Percentiles rank a stretch among this genome's conserved stretches.
Conservation (phyloP, 2,888 invertebrate genomes). For the Leptopterna dolabrata region DNA sequence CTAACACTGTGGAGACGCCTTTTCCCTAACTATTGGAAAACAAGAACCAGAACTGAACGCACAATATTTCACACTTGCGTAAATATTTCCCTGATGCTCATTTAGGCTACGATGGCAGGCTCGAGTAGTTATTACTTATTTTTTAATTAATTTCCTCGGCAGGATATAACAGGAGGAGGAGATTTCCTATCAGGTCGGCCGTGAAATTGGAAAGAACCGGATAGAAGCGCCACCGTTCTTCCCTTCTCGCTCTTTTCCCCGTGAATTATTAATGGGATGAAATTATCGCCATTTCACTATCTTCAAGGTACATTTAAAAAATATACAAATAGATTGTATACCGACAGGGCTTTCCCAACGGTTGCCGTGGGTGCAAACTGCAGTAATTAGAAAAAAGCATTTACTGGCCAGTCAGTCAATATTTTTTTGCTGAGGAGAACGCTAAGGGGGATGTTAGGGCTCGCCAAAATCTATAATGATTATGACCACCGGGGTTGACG, state of each 20-base stretch:
- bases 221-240: not conserved
- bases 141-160: constrained; percentile 2
- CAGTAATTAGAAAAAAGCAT: no score
- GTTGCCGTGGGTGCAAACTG: no score
- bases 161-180: not conserved
- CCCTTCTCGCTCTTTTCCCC: not conserved
- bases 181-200: not conserved
- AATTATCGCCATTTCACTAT: constrained; percentile 1
- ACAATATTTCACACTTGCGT: not conserved
- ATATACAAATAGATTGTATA: no score
- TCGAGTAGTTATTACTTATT: not conserved
- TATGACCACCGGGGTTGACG: no score
- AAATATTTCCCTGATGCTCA: not conserved
- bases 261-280: not conserved
- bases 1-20: no score
- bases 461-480: no score
- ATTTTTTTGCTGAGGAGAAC: no score
- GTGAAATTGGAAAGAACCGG: constrained; percentile 22
- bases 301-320: not conserved
- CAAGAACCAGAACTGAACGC: not conserved
- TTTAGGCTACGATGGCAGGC: not conserved
- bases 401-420: no score
- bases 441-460: no score
- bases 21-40: no score
- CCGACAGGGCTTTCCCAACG: no score